Evolutionary conservation across 2,888 invertebrate species (phyloP).

Genomic region (Drosophila flavopinicola): DNA sequence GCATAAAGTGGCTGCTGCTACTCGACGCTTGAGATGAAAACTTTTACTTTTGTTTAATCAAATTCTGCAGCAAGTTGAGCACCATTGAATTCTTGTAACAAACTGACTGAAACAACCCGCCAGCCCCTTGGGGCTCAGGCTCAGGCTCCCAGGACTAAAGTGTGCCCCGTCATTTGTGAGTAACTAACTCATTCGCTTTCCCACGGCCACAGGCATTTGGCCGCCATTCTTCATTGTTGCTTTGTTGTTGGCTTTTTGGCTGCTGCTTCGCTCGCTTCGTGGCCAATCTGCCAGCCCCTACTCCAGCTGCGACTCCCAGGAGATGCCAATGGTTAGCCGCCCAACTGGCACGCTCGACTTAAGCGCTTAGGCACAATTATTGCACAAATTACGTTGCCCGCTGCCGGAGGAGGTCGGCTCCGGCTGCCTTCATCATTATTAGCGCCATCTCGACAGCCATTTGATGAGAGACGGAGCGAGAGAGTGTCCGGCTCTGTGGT

Average conservation of each 20-base stretch:
- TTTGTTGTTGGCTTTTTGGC: slow-evolving; percentile 46
- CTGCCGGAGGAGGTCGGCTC: background rate
- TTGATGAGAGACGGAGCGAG: slow-evolving; percentile 47
- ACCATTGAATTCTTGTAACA: slow-evolving; percentile 70
- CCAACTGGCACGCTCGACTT: slow-evolving; percentile 71
- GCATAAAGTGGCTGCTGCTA: slow-evolving; percentile 48
- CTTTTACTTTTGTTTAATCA: slow-evolving; percentile 79
- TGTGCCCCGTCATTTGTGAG: slow-evolving; percentile 35
- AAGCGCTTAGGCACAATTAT: slow-evolving; percentile 79
- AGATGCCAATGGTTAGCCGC: slow-evolving; percentile 64
- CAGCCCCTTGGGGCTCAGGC: background rate
- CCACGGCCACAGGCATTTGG: slow-evolving; percentile 47
- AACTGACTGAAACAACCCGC: slow-evolving; percentile 27
- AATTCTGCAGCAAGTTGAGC: slow-evolving; percentile 73
- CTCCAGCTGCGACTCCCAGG: slow-evolving; percentile 49
- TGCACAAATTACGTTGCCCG: slow-evolving; percentile 70
- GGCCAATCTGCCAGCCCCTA: slow-evolving; percentile 34
- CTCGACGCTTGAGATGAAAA: slow-evolving; percentile 60
- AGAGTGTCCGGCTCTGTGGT: slow-evolving; percentile 59
- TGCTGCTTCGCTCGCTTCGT: slow-evolving; percentile 42
- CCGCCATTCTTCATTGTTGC: slow-evolving; percentile 49
- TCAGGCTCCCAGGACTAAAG: slow-evolving; percentile 11
- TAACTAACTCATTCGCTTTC: slow-evolving; percentile 54
- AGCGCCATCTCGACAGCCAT: slow-evolving; percentile 61
- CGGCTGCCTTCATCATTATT: slow-evolving; percentile 54